Evolutionary conservation across 2,888 invertebrate genomes (phyloP), one percentile per base, ranked within the genome.

Genomic region (Eumacrocentrus americanus): DNA sequence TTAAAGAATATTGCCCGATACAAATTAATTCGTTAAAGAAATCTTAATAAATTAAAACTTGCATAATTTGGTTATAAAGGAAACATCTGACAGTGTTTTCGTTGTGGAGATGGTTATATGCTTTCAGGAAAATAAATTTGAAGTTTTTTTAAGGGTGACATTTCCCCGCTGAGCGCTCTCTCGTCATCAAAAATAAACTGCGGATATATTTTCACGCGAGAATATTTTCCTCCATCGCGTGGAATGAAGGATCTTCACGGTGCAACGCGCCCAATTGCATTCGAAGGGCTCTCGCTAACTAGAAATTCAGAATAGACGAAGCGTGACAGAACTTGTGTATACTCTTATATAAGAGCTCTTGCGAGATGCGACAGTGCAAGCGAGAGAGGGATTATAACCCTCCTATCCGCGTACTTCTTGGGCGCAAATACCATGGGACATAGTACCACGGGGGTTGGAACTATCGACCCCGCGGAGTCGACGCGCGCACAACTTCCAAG

Each of bases 81-180:
- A n/a, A n/a, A n/a, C n/a, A n/a, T n/a, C n/a, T n/a, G n/a, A n/a
- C n/a, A 51, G 47, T 42, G 37, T 29, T 29, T 29, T 55, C 53
- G 42, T 50, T 38, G 14, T 51, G 48, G 64, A 66, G 64, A 66
- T 66, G 66, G 29, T 29, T 29, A 29, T 29, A 29, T 29, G 29
- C 29, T 9, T 4, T 4, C 5, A 58, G 44, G 40, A 55, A 62
- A 51, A 60, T 58, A 60, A 60, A 55, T 50, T 60, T 57, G 56
- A 29, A 29, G 29, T 29, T 29, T 29, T 29, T n/a, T 29, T 29
- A 29, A 9, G 9, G 29, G 29, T 29, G 29, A 29, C 29, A 29
- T 58, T 58, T 57, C 18, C 53, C 16, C 23, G 23, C n/a, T n/a
- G n/a, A n/a, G n/a, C n/a, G n/a, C 29, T 4, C 5, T 29, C 9